Percentiles rank a stretch among this genome's conserved stretches.
Evolutionary conservation across 64 coral and sea anemone species (phyloP).

Genomic region (Dendronephthya gigantea): DNA sequence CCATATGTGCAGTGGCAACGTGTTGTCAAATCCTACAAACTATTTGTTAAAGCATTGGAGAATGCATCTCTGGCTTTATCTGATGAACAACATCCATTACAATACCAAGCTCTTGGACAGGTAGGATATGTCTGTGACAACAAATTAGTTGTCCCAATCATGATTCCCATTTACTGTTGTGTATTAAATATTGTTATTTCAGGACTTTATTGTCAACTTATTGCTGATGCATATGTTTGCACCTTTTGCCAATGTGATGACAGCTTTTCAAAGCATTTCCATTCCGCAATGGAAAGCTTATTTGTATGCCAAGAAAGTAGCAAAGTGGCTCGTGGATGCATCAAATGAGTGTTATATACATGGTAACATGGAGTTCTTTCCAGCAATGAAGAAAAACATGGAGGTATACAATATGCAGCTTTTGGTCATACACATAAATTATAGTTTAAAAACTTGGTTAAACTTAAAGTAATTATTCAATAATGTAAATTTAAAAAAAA

Average conservation of each 20-base stretch:
- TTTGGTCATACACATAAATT: too few relatives aligned
- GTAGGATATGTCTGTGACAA: neutral
- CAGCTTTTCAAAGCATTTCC: slow-evolving; percentile 4
- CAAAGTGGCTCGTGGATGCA: slow-evolving; percentile 11
- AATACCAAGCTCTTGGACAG: slow-evolving; percentile 14
- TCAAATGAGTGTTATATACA: slow-evolving; percentile 14
- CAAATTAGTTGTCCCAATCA: neutral
- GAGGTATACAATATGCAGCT: slow-evolving; percentile 8
- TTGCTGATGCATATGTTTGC: slow-evolving; percentile 13
- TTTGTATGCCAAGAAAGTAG: slow-evolving; percentile 14
- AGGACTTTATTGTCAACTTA: slow-evolving; percentile 14
- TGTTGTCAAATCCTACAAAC: slow-evolving; percentile 5
- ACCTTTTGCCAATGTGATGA: slow-evolving; percentile 19
- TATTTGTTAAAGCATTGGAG: slow-evolving; percentile 4
- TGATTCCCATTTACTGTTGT: neutral
- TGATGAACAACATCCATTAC: slow-evolving; percentile 7
- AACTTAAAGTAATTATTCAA: too few relatives aligned
- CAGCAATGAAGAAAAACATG: slow-evolving; percentile 17
- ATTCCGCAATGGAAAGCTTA: neutral
- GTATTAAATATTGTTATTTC: slow-evolving; percentile 9
- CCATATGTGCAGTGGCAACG: neutral
- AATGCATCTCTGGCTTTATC: neutral
- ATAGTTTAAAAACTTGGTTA: too few relatives aligned
- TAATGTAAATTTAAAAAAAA: too few relatives aligned
- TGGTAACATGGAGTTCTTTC: slow-evolving; percentile 9